Evolutionary conservation across 2,888 invertebrate genomes (phyloP), one percentile per base, ranked within the genome.

Genomic region (Lasioglossum calceatum): DNA sequence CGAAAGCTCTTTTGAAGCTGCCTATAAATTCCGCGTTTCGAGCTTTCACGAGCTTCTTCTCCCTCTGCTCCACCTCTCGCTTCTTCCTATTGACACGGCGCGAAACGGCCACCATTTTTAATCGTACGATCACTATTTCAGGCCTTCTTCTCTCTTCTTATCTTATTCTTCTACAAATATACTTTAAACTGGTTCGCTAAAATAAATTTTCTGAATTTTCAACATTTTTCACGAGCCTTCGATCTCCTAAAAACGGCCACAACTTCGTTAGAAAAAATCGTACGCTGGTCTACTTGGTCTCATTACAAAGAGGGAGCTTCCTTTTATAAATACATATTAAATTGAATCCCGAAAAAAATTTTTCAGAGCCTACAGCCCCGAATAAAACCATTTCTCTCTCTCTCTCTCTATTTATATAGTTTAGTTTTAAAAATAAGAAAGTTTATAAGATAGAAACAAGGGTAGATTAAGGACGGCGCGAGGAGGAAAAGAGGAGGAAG

Each of bases 1-100:
- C 75, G 88, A 82, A 91, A 90, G 89, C 92, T 89, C 92, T 87
- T 90, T 89, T 85, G 87, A 83, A 85, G 84, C 77, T 86, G 81
- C 86, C 88, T 89, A 92, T 92, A 92, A 93, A 92, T 92, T 91
- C 88, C 88, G 79, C 87, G 88, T 86, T 89, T 77, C 88, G 74
- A 81, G 81, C 80, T 91, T 89, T 85, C 84, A 74, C 81, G 74
- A 36, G 81, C 75, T 16, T 77, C 81, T 74, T 61, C 79, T 67
- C 54, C 54, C 47, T 64, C 86, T 88, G 88, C 87, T 90, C 91
- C 91, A 90, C 72, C 84, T 39, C 36, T 12, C 19, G 39, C 36
- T 19, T 16, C 36, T 67, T 70, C 39, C 70, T 10, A 70, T 39
- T 39, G 23, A 54, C 23, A 54, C 7, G 64, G 16, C 64, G 14